Evolutionary conservation across 2,797 vertebrate species (phyloP).

Genomic region (Numenius phaeopus): DNA sequence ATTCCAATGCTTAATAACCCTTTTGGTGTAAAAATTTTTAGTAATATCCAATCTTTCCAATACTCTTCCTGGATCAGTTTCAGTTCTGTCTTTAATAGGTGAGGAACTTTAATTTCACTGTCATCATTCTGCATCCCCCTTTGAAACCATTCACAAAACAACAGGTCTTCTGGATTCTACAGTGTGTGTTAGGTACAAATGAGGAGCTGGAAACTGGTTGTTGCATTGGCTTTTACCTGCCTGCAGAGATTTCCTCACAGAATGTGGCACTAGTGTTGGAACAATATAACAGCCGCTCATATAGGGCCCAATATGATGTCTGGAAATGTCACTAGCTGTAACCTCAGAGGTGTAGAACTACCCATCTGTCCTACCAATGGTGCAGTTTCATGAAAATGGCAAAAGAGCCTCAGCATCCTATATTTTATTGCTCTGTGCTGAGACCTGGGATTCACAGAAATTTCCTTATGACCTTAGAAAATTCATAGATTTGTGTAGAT

Average conservation of each 20-base stretch:
- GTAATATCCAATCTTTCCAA: too few relatives aligned
- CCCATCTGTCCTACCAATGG: background rate
- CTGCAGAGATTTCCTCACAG: background rate
- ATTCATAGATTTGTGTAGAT: background rate
- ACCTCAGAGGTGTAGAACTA: background rate
- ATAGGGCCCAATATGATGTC: rapidly evolving
- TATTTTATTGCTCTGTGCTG: background rate
- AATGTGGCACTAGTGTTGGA: background rate
- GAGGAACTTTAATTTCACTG: background rate
- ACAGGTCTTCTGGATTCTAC: background rate
- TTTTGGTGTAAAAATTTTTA: too few relatives aligned
- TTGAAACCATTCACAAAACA: background rate
- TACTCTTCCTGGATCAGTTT: background rate
- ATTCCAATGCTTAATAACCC: too few relatives aligned
- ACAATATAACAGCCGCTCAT: background rate
- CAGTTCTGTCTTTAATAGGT: background rate
- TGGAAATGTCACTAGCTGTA: background rate
- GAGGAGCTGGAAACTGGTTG: background rate
- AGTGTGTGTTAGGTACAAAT: background rate
- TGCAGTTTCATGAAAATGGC: background rate
- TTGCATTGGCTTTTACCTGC: background rate
- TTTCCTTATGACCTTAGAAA: background rate
- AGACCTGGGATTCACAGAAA: background rate
- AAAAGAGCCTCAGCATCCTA: background rate
- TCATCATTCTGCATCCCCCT: background rate